These are phyloP conservation scores for Temnothorax curvispinosus DNA, from an alignment of 1,140 invertebrate genomes.

Conservation along the genomic window DNA sequence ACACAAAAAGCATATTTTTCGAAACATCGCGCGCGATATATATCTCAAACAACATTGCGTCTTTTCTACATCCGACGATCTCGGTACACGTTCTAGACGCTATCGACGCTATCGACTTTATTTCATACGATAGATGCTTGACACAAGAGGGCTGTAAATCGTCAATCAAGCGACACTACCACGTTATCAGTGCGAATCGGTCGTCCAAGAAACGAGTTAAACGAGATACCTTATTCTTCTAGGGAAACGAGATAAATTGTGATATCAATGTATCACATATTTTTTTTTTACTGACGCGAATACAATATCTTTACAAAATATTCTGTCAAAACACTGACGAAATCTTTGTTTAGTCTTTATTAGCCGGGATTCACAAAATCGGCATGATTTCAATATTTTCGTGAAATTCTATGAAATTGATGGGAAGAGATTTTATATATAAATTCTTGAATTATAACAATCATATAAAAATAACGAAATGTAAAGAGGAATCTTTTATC, in stretches of 20 bases:
- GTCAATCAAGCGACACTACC: constrained; percentile 34
- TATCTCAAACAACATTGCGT: not conserved
- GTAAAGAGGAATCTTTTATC: not conserved
- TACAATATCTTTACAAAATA: constrained; percentile 3
- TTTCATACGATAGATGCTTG: constrained; percentile 47
- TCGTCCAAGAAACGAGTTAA: not conserved
- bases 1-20: not conserved
- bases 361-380: not conserved
- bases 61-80: not conserved
- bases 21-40: not conserved
- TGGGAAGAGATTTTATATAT: not conserved
- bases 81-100: not conserved
- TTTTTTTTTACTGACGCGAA: not conserved
- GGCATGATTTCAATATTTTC: not conserved
- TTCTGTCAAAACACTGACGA: not conserved
- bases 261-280: not conserved
- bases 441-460: not conserved
- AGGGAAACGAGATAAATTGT: constrained; percentile 16
- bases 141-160: constrained; percentile 73
- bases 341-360: not conserved
- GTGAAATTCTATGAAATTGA: not conserved
- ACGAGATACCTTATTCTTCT: constrained; percentile 38
- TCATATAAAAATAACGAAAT: not conserved
- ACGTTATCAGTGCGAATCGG: constrained; percentile 59
- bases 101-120: not conserved